Percentiles rank a stretch among this genome's conserved stretches.
Evolutionary conservation across 2,797 vertebrate species (phyloP).

Genomic region (Dendrocincla fuliginosa): DNA sequence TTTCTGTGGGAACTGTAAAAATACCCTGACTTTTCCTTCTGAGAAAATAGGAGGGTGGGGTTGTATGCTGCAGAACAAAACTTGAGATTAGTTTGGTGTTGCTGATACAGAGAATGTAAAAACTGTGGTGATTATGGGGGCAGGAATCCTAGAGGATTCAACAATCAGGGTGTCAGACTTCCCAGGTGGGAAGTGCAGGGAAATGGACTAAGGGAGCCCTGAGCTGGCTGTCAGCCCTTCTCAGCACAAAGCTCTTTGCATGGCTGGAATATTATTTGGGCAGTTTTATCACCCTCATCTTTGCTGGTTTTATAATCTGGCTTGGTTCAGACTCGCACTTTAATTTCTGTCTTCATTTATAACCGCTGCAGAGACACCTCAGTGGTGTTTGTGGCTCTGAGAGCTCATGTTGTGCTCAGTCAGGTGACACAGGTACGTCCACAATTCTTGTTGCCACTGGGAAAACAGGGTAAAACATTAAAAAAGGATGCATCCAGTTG

Average conservation of each 20-base stretch:
- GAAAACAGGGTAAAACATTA: neutral
- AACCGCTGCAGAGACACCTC: neutral
- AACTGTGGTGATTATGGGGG: neutral
- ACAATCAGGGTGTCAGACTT: conserved; percentile 23
- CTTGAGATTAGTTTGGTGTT: neutral
- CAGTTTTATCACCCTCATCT: conserved; percentile 31
- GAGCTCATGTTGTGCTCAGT: neutral
- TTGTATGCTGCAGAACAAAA: neutral
- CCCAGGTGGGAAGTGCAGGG: neutral
- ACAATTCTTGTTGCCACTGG: neutral
- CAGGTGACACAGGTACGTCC: neutral
- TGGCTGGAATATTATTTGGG: neutral
- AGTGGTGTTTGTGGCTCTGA: conserved; percentile 23
- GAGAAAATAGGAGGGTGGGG: fast-evolving
- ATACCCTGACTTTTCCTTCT: neutral
- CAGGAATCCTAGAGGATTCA: neutral
- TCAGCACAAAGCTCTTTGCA: neutral
- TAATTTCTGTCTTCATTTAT: conserved; percentile 37
- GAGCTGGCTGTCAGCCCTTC: neutral
- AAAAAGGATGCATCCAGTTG: neutral
- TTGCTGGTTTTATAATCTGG: conserved; percentile 36
- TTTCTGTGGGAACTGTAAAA: neutral
- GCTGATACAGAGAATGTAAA: neutral
- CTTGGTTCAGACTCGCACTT: conserved; percentile 43
- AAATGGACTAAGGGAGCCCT: neutral